Base-by-base conservation (phyloP, 2,113 vertebrate genomes). In the Clupea harengus region DNA sequence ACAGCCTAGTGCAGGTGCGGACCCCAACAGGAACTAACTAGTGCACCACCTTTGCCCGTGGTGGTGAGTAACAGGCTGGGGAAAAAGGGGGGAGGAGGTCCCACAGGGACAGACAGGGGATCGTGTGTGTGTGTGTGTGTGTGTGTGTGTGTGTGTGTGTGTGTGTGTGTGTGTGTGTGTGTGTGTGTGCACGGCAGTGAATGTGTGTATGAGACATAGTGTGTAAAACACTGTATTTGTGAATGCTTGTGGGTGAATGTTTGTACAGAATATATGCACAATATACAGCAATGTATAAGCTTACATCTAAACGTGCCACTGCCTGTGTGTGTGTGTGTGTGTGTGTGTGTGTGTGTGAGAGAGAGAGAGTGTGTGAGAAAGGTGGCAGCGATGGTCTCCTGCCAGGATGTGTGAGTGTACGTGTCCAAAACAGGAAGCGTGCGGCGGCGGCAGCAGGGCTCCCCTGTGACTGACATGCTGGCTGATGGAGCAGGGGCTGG, bases 381-480 rank as follows among this genome's bases (percentile, higher is more conserved):
- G 84, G 94, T 94, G 94, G 94, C 94, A 95, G 96, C 93, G 57
- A 89, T 92, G 84, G 87, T 86, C 75, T 67, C 91, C 10, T 87
- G 92, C 90, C 95, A 95, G 95, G 96, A 97, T 95, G 93, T 92
- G 92, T 93, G 91, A 88, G 94, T 92, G 92, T 82, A 94, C 91
- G 88, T 91, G 93, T 93, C 93, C 95, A 95, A 97, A 98, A 97
- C 97, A 97, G 97, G 97, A 98, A 97, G 92, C 0, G 54, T 60
- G 54, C 4, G 54, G 20, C 54, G 20, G 54, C 22, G 20, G 54
- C 54, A 0, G 85, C 78, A 89, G 93, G 86, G 91, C 94, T 92
- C 92, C 92, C 87, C 0, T 88, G 88, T 93, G 94, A 93, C 92
- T 92, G 95, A 95, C 94, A 93, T 88, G 87, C 93, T 90, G 92